Percentiles rank a stretch among this genome's conserved stretches.
Conservation (phyloP, 1,140 invertebrate species). For the Heliconius congener region DNA sequence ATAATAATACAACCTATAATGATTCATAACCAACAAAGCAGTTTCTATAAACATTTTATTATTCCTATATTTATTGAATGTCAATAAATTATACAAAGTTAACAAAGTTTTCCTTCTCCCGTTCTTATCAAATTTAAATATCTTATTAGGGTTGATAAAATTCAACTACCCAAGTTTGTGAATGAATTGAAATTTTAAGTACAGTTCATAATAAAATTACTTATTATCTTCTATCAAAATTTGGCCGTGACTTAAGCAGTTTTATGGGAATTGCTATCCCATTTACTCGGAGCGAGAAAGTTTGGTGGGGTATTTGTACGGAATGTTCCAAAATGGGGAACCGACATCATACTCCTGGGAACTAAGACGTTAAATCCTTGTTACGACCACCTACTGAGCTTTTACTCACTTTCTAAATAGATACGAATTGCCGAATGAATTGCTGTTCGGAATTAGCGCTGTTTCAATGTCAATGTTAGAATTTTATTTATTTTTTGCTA, state of each 20-base stretch:
- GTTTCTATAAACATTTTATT: constrained; percentile 3
- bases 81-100: constrained; percentile 20
- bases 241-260: constrained; percentile 41
- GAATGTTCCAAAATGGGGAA: constrained; percentile 64
- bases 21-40: neutral
- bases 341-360: constrained; percentile 57
- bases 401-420: constrained; percentile 67
- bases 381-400: constrained; percentile 71
- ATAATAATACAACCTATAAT: neutral
- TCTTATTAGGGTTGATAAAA: constrained; percentile 29
- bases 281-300: constrained; percentile 54
- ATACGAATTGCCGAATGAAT: constrained; percentile 69
- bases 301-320: constrained; percentile 65
- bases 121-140: constrained; percentile 20
- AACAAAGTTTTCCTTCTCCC: neutral
- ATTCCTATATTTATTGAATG: constrained; percentile 17
- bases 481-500: constrained; percentile 4
- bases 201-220: constrained; percentile 43
- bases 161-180: constrained; percentile 32
- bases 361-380: constrained; percentile 76
- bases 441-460: constrained; percentile 41
- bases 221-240: constrained; percentile 45
- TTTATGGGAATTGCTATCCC: constrained; percentile 45
- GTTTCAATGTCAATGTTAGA: constrained; percentile 24
- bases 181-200: constrained; percentile 43